A percentile compares a stretch with the other conserved stretches of the same genome.
These are phyloP conservation scores for Synergus laeviventris DNA, from an alignment of 2,888 invertebrate genomes.

Conservation along the genomic window DNA sequence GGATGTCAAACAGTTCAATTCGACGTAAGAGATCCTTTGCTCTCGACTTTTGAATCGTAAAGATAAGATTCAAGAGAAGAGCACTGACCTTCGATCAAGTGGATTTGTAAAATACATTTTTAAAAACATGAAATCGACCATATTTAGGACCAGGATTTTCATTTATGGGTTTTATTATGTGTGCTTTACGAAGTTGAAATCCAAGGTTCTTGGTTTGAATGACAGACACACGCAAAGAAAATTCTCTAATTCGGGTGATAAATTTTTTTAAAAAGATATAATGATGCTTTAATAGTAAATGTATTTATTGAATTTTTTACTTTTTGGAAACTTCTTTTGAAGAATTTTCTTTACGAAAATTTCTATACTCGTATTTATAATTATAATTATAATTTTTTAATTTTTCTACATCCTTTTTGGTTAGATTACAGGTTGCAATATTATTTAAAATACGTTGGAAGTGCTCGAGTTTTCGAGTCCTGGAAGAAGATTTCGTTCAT, in stretches of 20 bases:
- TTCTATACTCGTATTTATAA: too few relatives aligned
- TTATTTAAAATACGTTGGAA: neutral
- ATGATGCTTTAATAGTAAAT: neutral
- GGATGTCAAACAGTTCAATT: conserved; percentile 46
- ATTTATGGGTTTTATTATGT: neutral
- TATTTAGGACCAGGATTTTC: neutral
- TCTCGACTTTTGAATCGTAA: neutral
- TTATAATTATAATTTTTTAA: too few relatives aligned
- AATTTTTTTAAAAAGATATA: neutral
- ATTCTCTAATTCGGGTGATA: neutral
- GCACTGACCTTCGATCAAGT: neutral
- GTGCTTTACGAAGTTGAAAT: neutral
- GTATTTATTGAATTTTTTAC: neutral
- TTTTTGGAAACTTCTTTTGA: neutral
- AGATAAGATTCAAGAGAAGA: neutral
- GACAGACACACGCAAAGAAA: neutral
- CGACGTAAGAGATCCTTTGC: conserved; percentile 40
- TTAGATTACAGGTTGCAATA: neutral
- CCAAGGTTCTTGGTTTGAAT: neutral
- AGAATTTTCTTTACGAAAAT: neutral
- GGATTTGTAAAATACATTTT: neutral
- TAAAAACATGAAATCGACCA: neutral
- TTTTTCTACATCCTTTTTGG: too few relatives aligned
- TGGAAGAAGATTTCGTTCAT: too few relatives aligned
- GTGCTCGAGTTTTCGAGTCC: neutral